Percentiles rank a stretch among this genome's conserved stretches.
Conservation (phyloP, 2,888 invertebrate species). For the Chrysopilus asiliformis region DNA sequence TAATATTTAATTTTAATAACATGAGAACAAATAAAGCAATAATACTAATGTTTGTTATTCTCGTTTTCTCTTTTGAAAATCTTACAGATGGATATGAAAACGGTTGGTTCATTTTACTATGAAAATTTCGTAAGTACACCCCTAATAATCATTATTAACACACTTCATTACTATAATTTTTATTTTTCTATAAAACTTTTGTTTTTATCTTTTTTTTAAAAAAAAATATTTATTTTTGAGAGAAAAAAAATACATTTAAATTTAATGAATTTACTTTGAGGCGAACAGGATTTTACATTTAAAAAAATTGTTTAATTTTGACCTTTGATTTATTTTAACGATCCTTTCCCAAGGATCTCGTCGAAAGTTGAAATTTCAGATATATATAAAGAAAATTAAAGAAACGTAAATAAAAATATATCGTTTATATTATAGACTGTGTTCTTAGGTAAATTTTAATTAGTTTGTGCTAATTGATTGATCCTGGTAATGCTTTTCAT, state of each 20-base stretch:
- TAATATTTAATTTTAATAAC: not conserved
- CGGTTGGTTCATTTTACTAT: slow-evolving; percentile 91
- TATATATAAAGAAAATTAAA: too few relatives aligned
- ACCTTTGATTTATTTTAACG: not conserved
- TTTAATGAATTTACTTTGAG: not conserved
- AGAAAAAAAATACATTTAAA: slow-evolving; percentile 1
- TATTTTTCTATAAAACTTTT: slow-evolving; percentile 3
- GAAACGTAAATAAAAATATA: too few relatives aligned
- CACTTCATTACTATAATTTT: not conserved
- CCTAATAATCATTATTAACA: slow-evolving; percentile 6
- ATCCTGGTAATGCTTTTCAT: too few relatives aligned
- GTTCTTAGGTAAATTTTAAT: too few relatives aligned
- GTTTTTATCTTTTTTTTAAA: slow-evolving; percentile 1
- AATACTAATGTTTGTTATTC: slow-evolving; percentile 9
- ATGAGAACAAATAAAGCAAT: slow-evolving; percentile 18
- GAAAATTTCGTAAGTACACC: slow-evolving; percentile 84
- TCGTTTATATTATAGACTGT: too few relatives aligned
- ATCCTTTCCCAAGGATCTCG: not conserved
- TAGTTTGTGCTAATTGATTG: too few relatives aligned
- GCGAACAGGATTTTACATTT: slow-evolving; percentile 1
- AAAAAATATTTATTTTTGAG: not conserved
- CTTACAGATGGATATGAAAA: slow-evolving; percentile 89
- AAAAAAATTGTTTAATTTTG: too few relatives aligned
- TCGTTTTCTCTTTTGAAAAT: slow-evolving; percentile 12
- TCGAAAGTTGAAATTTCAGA: not conserved